Percentiles rank a stretch among this genome's conserved stretches.
Conservation (phyloP, 2,113 vertebrate genomes). For the Clarias magur region DNA sequence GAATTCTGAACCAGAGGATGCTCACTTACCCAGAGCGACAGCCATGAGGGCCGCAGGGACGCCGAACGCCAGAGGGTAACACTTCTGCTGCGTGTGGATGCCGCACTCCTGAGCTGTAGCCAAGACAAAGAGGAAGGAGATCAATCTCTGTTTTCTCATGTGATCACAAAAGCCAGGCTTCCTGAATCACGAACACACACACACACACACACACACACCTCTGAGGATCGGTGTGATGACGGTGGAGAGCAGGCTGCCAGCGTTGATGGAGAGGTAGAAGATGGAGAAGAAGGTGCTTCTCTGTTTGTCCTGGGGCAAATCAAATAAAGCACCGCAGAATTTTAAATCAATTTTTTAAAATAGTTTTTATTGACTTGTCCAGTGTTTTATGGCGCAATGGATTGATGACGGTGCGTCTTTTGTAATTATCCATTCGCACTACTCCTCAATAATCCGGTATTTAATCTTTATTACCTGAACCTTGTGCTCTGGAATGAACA, state of each 20-base stretch:
- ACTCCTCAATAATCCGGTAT: not conserved
- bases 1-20: not conserved
- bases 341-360: not conserved
- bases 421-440: not conserved
- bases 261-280: constrained; percentile 92
- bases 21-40: constrained; percentile 83
- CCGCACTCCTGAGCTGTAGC: constrained; percentile 84
- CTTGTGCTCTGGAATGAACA: constrained; percentile 13
- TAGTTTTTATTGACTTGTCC: not conserved
- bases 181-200: not conserved
- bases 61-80: constrained; percentile 93
- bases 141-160: not conserved
- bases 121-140: not conserved
- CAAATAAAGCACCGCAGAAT: not conserved
- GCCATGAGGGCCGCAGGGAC: constrained; percentile 93
- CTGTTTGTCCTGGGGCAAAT: constrained; percentile 83
- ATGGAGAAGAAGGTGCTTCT: constrained; percentile 92
- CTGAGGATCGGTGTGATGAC: constrained; percentile 87
- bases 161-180: not conserved
- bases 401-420: constrained; percentile 11
- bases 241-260: constrained; percentile 91
- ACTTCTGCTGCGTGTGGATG: constrained; percentile 75
- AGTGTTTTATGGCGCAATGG: constrained; percentile 9
- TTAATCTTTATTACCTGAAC: constrained; percentile 31
- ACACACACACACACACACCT: constrained; percentile 69